phyloP scores from a whole-genome alignment of 1,140 invertebrate species.

The Ostrea denselamellosa region DNA sequence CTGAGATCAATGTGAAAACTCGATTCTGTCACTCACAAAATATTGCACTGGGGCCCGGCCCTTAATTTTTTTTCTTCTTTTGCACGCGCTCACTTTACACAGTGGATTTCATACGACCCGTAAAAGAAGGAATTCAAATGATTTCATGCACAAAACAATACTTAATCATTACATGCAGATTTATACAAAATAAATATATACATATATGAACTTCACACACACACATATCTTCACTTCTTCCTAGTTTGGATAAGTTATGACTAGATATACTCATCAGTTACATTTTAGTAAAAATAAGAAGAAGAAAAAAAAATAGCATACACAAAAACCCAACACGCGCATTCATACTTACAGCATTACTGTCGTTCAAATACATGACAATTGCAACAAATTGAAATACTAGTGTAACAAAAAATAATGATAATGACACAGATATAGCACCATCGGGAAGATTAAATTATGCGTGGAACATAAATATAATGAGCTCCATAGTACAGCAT shows the following conservation, averaged over 20 bases:
- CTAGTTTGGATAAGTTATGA: neutral
- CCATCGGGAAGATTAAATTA: slow-evolving; percentile 29
- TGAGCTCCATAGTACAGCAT: neutral
- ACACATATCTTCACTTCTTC: neutral
- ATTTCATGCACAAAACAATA: neutral
- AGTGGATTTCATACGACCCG: slow-evolving; percentile 34
- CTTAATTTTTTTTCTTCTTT: slow-evolving; percentile 2
- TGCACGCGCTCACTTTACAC: neutral
- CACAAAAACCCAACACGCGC: neutral
- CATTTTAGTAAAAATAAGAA: neutral
- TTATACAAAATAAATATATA: slow-evolving; percentile 12
- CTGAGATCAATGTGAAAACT: slow-evolving; percentile 28
- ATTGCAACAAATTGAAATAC: neutral
- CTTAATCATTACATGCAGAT: neutral
- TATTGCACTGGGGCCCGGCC: slow-evolving; percentile 28
- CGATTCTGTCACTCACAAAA: slow-evolving; percentile 29
- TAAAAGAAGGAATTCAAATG: neutral
- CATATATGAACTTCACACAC: neutral
- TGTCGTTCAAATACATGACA: neutral
- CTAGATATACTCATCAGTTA: slow-evolving; percentile 19
- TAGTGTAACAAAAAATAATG: slow-evolving; percentile 1
- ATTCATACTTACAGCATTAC: neutral
- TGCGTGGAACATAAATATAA: slow-evolving; percentile 34
- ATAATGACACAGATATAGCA: slow-evolving; percentile 20
- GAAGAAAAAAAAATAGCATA: neutral